phyloP scores from a whole-genome alignment of 2,113 vertebrate genomes.

The Ploceus nigricollis region DNA sequence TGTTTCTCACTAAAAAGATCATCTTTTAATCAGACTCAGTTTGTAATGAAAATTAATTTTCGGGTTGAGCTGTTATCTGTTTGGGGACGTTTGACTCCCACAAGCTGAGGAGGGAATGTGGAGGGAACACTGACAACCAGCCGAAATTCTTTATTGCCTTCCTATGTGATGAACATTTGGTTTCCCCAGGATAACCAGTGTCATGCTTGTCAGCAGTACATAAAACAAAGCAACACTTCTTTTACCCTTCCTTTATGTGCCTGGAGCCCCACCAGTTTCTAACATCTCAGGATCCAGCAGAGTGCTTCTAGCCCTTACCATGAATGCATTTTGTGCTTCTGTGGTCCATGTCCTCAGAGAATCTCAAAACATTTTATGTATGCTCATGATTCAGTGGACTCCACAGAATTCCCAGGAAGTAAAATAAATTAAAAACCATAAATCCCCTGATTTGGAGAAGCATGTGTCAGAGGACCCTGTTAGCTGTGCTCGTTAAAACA shows the following conservation, averaged over 20 bases:
- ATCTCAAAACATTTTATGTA: not conserved
- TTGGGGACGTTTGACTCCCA: not conserved
- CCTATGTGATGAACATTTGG: not conserved
- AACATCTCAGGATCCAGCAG: not conserved
- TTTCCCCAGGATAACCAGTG: not conserved
- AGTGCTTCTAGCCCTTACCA: not conserved
- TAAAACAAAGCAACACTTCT: not conserved
- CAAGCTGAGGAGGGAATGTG: not conserved
- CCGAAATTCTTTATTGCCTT: not conserved
- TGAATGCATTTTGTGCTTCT: not conserved
- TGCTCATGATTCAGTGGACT: not conserved
- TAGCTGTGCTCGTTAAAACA: not conserved
- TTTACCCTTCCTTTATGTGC: not conserved
- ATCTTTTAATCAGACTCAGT: not conserved
- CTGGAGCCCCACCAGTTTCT: not conserved
- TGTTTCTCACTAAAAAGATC: not conserved
- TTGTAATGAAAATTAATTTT: conserved; percentile 26
- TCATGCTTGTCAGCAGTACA: conserved; percentile 4
- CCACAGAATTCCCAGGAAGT: not conserved
- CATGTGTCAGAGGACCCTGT: not conserved
- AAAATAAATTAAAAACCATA: not conserved
- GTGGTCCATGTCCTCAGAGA: not conserved
- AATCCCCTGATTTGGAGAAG: not conserved
- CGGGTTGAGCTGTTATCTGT: not conserved
- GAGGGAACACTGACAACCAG: not conserved